Conservation (phyloP, 1,140 invertebrate genomes). For the Latrodectus geometricus region DNA sequence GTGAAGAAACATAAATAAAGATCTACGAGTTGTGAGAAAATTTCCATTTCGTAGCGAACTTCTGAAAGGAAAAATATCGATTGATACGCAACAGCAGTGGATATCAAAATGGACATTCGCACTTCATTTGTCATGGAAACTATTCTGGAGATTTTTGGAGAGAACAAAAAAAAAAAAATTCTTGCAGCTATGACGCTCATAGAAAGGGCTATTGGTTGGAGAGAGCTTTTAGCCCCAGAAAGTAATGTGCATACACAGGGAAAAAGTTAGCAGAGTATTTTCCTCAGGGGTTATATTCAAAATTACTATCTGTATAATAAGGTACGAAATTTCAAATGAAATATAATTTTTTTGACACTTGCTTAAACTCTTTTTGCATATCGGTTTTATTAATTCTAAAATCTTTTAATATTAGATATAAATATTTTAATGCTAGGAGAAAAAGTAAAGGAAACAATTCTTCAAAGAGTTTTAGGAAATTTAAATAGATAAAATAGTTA, state of each 20-base stretch:
- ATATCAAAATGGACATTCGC: conserved; percentile 48
- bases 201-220: not conserved
- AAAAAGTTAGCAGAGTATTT: not conserved
- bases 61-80: conserved; percentile 1
- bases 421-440: no score
- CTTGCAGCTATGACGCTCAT: not conserved
- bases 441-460: no score
- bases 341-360: no score
- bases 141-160: not conserved
- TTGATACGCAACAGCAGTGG: conserved; percentile 35
- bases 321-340: no score
- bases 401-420: no score
- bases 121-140: conserved; percentile 38
- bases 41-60: not conserved
- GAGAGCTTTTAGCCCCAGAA: not conserved
- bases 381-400: no score
- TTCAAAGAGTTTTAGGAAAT: no score
- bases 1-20: no score
- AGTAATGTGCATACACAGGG: not conserved
- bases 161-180: not conserved
- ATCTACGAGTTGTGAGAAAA: no score
- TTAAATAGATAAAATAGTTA: no score
- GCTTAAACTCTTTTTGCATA: no score
- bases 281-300: not conserved
- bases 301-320: not conserved